phyloP scores from a whole-genome alignment of 92 coral and sea anemone genomes.

The Heliopora coerulea region DNA sequence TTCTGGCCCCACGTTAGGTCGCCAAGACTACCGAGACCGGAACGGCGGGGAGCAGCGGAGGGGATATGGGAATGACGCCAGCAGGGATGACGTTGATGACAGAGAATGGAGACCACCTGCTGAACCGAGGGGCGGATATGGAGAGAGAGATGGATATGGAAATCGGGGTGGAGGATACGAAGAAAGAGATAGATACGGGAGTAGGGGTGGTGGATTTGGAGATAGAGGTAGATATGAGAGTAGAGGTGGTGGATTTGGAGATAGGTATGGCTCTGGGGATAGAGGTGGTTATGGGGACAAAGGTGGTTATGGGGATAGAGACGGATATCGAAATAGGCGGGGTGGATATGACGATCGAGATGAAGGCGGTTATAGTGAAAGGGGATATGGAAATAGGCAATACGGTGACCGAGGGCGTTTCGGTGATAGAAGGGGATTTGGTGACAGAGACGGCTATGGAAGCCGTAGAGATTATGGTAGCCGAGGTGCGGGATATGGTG shows the following conservation, averaged over 20 bases:
- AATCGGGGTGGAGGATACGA: constrained; percentile 31
- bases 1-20: constrained; percentile 48
- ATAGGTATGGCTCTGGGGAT: constrained; percentile 43
- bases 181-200: constrained; percentile 38
- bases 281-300: constrained; percentile 54
- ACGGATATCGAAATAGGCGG: constrained; percentile 29
- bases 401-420: constrained; percentile 14
- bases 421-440: constrained; percentile 27
- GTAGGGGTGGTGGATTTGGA: constrained; percentile 3
- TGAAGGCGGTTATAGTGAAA: constrained; percentile 18
- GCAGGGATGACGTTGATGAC: constrained; percentile 40
- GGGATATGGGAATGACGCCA: constrained; percentile 45
- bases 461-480: constrained; percentile 44
- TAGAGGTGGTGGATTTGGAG: constrained; percentile 43
- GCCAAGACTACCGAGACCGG: constrained; percentile 38
- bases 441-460: constrained; percentile 30
- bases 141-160: constrained; percentile 28
- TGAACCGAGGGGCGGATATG: constrained; percentile 34
- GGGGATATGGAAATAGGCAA: constrained; percentile 25
- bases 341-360: constrained; percentile 35
- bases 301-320: constrained; percentile 38
- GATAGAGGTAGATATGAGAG: constrained; percentile 44
- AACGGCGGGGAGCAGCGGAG: constrained; percentile 52
- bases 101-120: constrained; percentile 43
- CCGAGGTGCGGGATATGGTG: constrained; percentile 44